Evolutionary conservation across 30 jellyfish, hydroid and myxozoan genomes (phyloP), one percentile per base, ranked within the genome.

Genomic region (Turritopsis rubra): DNA sequence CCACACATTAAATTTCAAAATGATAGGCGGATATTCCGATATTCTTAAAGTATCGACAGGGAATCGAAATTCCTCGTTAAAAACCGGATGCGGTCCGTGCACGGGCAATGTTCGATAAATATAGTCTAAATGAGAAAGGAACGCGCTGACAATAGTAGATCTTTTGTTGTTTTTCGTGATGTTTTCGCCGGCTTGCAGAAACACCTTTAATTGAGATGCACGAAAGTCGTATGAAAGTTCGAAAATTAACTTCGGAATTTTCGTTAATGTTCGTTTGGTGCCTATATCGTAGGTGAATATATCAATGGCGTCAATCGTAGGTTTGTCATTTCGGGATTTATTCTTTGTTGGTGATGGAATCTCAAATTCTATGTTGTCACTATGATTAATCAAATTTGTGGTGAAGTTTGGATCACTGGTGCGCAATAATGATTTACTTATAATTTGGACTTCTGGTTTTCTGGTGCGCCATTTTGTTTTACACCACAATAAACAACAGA

Each of bases 1-100:
- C 98, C 98, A 92, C 25, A 92, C 90, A 71, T 92, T 92, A 29
- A 92, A 88, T 79, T 87, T 87, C 20, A 87, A 53, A 18, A 29
- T 25, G 18, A 76, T 28, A 18, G 84, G 84, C 18, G 84, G 84
- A 22, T 76, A 54, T 28, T 54, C 68, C 18, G 84, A 76, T 29
- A 76, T 76, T 52, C n/a, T 21, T 5, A 21, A 17, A 22, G 22
- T 76, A 22, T 76, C 77, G 18, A 76, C 41, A n/a, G 86, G 85
- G 75, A 84, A 92, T 8, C 52, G 54, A 81, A 83, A 92, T 53
- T 85, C 83, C 65, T 92, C 89, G 53, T 88, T 87, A 85, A 86
- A 87, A 22, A 88, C 88, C 0, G 96, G 98, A 29, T 80, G 84
- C 4, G 97, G 95, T 28, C 84, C 84, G 5, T 18, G 19, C 23